Conservation (phyloP, 2,113 vertebrate species). For the Catharus bicknelli region DNA sequence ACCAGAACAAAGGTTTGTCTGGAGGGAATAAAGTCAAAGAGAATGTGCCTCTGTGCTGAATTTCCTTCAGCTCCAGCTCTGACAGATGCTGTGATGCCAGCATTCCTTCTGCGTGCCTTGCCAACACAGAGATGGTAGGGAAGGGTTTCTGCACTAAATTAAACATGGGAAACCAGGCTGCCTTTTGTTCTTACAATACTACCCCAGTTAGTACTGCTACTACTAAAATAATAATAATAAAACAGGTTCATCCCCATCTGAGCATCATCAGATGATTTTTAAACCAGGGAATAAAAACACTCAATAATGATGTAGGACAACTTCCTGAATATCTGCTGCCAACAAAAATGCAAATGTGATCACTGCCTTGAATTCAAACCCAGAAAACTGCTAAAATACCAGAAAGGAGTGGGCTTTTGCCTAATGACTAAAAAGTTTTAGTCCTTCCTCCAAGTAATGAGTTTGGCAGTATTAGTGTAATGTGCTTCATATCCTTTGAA, state of each 20-base stretch:
- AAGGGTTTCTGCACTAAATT: not conserved
- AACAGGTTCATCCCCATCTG: not conserved
- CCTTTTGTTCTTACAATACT: not conserved
- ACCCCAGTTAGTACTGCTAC: not conserved
- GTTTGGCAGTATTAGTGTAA: not conserved
- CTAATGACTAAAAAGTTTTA: constrained; percentile 2
- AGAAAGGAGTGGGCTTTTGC: not conserved
- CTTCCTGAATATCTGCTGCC: not conserved
- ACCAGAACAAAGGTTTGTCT: not conserved
- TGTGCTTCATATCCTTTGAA: constrained; percentile 20
- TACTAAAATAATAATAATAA: not conserved
- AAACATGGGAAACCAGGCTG: rapidly evolving
- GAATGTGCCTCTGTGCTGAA: not conserved
- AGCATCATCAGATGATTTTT: not conserved
- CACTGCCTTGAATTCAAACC: not conserved
- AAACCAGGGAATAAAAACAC: not conserved
- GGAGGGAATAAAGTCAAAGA: not conserved
- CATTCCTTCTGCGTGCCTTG: rapidly evolving
- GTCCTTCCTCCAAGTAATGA: not conserved
- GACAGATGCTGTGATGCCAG: not conserved
- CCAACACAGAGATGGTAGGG: rapidly evolving
- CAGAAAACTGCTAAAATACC: not conserved
- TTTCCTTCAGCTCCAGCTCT: not conserved
- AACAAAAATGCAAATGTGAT: not conserved
- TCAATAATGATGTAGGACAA: not conserved